Evolutionary conservation across 2,888 invertebrate genomes (phyloP).

Genomic region (Calameuta idolon): DNA sequence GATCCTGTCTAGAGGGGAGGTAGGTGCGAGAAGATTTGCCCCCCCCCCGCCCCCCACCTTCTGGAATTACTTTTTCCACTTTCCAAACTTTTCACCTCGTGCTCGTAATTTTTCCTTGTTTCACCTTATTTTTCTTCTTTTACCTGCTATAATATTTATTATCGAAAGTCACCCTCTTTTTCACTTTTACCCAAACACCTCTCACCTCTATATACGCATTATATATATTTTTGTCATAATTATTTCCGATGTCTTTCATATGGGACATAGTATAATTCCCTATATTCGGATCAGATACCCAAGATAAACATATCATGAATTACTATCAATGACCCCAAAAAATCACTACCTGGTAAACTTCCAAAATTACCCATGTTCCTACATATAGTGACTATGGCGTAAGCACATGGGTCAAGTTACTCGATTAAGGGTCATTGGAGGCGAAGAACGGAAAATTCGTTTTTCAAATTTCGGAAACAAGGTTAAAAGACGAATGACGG

Average conservation of each 20-base stretch:
- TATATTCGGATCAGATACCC: neutral
- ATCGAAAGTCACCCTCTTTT: neutral
- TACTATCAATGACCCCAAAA: neutral
- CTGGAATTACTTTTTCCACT: neutral
- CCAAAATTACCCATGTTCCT: neutral
- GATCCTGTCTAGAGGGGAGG: constrained; percentile 41
- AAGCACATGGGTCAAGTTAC: neutral
- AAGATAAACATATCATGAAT: neutral
- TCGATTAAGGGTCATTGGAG: neutral
- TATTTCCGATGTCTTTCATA: neutral
- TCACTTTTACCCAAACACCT: neutral
- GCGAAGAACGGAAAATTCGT: neutral
- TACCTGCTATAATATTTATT: constrained; percentile 1
- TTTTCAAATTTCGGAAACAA: neutral
- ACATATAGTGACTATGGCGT: neutral
- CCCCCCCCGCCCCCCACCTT: neutral
- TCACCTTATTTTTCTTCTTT: constrained; percentile 10
- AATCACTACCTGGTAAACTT: neutral
- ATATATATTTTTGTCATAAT: too few species aligned
- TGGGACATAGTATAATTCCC: neutral
- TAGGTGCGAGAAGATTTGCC: neutral
- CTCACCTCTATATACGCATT: neutral
- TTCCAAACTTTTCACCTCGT: constrained; percentile 12
- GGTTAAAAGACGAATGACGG: constrained; percentile 9
- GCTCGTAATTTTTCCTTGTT: constrained; percentile 7